These are phyloP conservation scores for Drosophila greeni DNA, from an alignment of 2,888 invertebrate species.

Conservation along the genomic window DNA sequence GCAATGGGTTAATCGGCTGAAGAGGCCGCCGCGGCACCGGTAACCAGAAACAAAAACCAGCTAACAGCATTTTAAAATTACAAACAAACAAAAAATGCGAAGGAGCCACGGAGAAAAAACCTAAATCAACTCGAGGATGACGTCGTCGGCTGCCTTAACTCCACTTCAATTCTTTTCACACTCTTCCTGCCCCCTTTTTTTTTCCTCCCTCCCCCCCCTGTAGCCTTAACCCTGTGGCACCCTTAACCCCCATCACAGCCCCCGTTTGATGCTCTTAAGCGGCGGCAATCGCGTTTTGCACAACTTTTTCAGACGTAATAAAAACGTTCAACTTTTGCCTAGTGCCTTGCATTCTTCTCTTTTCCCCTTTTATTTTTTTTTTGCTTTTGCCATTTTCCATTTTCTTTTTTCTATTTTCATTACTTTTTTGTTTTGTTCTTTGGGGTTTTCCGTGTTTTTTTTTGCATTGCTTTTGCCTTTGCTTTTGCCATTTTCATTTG, in stretches of 20 bases:
- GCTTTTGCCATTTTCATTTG: conserved; percentile 65
- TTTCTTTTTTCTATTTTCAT: conserved; percentile 24
- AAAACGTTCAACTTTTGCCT: conserved; percentile 69
- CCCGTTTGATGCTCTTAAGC: conserved; percentile 62
- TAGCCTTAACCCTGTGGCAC: conserved; percentile 15
- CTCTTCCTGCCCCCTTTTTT: background rate
- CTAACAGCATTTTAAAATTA: conserved; percentile 64
- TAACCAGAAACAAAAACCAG: conserved; percentile 35
- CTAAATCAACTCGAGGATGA: conserved; percentile 57
- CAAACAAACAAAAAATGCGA: conserved; percentile 53
- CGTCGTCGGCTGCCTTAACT: conserved; percentile 22
- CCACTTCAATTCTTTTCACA: conserved; percentile 30
- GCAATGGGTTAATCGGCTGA: conserved; percentile 23
- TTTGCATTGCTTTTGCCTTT: conserved; percentile 23
- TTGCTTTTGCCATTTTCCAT: background rate
- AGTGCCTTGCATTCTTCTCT: conserved; percentile 41
- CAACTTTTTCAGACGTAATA: conserved; percentile 72
- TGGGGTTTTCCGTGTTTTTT: conserved; percentile 18
- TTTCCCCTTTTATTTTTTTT: conserved; percentile 5
- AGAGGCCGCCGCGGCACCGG: conserved; percentile 1
- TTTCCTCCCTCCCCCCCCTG: background rate
- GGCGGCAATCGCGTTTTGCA: conserved; percentile 69
- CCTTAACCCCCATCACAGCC: background rate
- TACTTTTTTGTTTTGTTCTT: conserved; percentile 11
- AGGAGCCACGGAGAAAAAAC: conserved; percentile 29